phyloP scores from a whole-genome alignment of 2,888 invertebrate genomes.

The Eupithecia subfuscata region DNA sequence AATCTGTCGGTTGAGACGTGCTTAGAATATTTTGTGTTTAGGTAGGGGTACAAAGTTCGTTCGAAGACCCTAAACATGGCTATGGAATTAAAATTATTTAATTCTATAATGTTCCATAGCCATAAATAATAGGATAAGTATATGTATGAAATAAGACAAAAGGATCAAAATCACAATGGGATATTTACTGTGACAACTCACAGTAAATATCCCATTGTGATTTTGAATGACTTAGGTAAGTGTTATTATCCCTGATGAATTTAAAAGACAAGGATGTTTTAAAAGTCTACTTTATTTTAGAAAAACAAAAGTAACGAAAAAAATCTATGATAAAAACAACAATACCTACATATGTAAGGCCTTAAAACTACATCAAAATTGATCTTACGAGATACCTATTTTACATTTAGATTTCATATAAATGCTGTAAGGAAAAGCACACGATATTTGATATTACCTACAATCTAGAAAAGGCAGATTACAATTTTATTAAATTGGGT shows the following conservation, averaged over 20 bases:
- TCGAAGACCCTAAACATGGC: too few species aligned
- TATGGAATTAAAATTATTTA: too few species aligned
- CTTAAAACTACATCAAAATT: constrained; percentile 44
- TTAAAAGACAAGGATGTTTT: constrained; percentile 42
- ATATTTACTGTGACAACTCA: too few species aligned
- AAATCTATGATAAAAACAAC: constrained; percentile 51
- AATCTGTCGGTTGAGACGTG: too few species aligned
- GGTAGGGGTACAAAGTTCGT: too few species aligned
- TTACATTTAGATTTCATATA: constrained; percentile 47
- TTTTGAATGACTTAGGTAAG: too few species aligned
- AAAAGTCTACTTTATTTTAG: constrained; percentile 58
- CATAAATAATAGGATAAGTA: not conserved
- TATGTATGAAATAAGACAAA: constrained; percentile 33
- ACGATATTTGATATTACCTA: constrained; percentile 36
- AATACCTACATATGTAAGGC: constrained; percentile 34
- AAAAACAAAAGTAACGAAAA: constrained; percentile 55
- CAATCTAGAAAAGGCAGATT: constrained; percentile 31
- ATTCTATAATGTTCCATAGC: too few species aligned
- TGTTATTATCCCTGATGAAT: too few species aligned
- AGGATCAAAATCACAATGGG: too few species aligned
- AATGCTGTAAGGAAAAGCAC: constrained; percentile 49
- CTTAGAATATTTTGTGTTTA: too few species aligned
- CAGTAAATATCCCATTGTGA: too few species aligned
- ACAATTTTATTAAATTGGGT: constrained; percentile 10
- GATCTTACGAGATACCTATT: constrained; percentile 49